A percentile compares a stretch with the other conserved stretches of the same genome.
Conservation (phyloP, 2,113 vertebrate genomes). For the Lipophrys pholis region DNA sequence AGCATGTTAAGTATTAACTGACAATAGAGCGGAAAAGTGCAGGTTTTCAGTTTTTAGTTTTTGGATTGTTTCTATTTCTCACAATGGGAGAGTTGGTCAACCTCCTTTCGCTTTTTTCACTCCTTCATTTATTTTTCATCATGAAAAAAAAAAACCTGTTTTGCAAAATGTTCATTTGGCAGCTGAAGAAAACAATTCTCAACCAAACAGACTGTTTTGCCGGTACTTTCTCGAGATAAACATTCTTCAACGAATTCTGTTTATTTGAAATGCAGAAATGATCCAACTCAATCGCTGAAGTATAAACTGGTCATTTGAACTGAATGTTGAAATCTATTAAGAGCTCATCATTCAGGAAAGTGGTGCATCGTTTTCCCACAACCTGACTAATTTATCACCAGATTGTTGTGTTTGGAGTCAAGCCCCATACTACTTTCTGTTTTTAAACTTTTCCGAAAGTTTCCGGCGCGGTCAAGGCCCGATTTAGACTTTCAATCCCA, state of each 20-base stretch:
- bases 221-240: not conserved
- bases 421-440: conserved; percentile 8
- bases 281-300: not conserved
- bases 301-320: not conserved
- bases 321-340: not conserved
- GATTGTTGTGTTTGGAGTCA: conserved; percentile 5
- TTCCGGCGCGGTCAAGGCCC: too few relatives aligned
- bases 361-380: too few relatives aligned
- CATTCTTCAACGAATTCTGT: not conserved
- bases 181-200: too few relatives aligned
- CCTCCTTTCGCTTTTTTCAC: not conserved
- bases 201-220: not conserved
- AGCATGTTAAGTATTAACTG: not conserved
- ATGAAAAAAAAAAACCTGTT: not conserved
- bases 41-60: too few relatives aligned
- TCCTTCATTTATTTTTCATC: not conserved
- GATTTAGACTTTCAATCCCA: not conserved
- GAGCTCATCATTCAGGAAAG: conserved; percentile 1
- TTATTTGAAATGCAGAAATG: not conserved
- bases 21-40: not conserved
- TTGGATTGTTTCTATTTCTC: too few relatives aligned
- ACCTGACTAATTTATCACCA: too few relatives aligned
- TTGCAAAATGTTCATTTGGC: too few relatives aligned
- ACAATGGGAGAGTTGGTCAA: too few relatives aligned
- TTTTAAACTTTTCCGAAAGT: not conserved